These are phyloP conservation scores for Phenacoccus solenopsis DNA, from an alignment of 1,140 invertebrate genomes.

Conservation along the genomic window DNA sequence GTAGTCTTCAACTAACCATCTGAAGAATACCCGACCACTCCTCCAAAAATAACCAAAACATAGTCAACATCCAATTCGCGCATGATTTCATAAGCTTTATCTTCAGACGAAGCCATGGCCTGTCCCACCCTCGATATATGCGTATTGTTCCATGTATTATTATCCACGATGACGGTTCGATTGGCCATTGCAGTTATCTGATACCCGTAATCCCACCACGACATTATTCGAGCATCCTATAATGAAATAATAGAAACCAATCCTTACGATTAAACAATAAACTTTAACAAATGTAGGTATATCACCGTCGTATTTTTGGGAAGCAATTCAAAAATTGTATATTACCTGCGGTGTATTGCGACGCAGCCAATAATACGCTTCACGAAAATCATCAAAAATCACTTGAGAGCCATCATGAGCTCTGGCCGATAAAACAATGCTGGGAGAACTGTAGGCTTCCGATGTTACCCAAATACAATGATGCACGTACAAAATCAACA, in stretches of 20 bases:
- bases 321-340: neutral
- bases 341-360: conserved; percentile 85
- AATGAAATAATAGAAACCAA: conserved; percentile 23
- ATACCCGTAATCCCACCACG: conserved; percentile 99
- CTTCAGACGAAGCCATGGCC: conserved; percentile 93
- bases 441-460: conserved; percentile 94
- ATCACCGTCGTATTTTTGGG: neutral
- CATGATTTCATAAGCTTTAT: conserved; percentile 96
- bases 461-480: conserved; percentile 99
- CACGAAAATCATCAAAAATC: conserved; percentile 96
- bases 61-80: conserved; percentile 93
- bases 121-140: conserved; percentile 94
- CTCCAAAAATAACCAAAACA: conserved; percentile 95
- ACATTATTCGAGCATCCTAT: conserved; percentile 91
- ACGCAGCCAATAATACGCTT: conserved; percentile 95
- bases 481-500: conserved; percentile 84
- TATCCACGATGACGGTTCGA: conserved; percentile 95
- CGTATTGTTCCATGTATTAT: conserved; percentile 99
- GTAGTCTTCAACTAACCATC: conserved; percentile 77
- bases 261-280: neutral
- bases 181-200: conserved; percentile 99
- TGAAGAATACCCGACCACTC: conserved; percentile 93
- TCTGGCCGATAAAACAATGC: conserved; percentile 89
- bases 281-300: neutral
- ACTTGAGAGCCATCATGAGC: conserved; percentile 87